Evolutionary conservation across 2,797 vertebrate species (phyloP), one percentile per base, ranked within the genome.

Genomic region (Myripristis murdjan): DNA sequence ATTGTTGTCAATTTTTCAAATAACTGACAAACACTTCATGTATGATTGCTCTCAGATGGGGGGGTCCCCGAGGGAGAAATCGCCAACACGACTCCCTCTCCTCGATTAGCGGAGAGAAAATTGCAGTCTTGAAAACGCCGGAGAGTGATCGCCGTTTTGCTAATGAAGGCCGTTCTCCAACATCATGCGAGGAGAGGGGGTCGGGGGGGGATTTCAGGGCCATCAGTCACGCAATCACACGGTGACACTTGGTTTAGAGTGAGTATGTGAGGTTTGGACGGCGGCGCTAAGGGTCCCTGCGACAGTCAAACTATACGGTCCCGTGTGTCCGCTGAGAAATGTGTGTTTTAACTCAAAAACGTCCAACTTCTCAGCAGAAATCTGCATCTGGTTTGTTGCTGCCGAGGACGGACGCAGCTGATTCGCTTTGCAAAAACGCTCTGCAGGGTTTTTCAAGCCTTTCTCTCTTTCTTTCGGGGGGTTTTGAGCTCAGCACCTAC

Each of bases 1-100:
- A 84, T 79, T 59, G 54, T 81, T 79, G 78, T 90, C 81, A 84
- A 89, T 88, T 89, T 89, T 87, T 89, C 84, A 87, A 84, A 80
- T 79, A 77, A 85, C 86, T 87, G 88, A 86, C 85, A 91, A 90
- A 90, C 85, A 88, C 64, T 31, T 80, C 71, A 66, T 8, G 62
- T 70, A 68, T 86, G 89, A 87, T 87, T 87, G 81, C 85, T 85
- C 83, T 89, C 81, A 91, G 84, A 82, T 75, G n/a, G n/a, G 52
- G 71, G 47, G 75, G 37, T 48, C 79, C 77, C 65, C 6, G 64
- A 68, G 74, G 81, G 85, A 37, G 68, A n/a, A 69, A 75, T 70
- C 56, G 82, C 82, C 81, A 81, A 73, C 80, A 81, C 68, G 79
- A 75, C 59, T 75, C 24, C 22, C 52, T 57, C 41, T 15, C 23